Conservation (phyloP, 1,140 invertebrate species). For the Caerostris extrusa region DNA sequence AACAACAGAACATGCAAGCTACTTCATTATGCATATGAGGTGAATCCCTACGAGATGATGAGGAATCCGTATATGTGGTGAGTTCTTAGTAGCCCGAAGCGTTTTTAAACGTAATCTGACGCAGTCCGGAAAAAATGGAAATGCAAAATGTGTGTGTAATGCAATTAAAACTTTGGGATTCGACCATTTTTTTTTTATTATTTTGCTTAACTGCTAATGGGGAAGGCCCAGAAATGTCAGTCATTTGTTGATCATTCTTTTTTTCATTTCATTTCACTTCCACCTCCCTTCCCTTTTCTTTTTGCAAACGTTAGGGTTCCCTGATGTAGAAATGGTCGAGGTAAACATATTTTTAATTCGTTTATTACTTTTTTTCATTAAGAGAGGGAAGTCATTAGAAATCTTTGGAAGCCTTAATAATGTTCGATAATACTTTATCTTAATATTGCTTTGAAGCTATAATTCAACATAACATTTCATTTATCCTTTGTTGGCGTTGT, state of each 20-base stretch:
- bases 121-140: constrained; percentile 24
- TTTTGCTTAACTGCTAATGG: constrained; percentile 38
- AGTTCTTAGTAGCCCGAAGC: constrained; percentile 5
- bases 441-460: too few relatives aligned
- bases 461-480: too few relatives aligned
- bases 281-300: background rate
- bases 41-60: constrained; percentile 28
- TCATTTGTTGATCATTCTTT: constrained; percentile 23
- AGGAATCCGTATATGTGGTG: constrained; percentile 34
- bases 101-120: constrained; percentile 33
- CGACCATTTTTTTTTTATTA: background rate
- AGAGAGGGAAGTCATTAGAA: background rate
- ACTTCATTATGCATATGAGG: constrained; percentile 52
- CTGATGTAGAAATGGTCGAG: background rate
- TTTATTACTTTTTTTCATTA: background rate
- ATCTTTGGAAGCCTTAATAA: background rate
- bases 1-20: background rate
- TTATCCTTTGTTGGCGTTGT: too few relatives aligned
- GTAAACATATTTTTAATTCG: background rate
- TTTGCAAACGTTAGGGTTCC: background rate
- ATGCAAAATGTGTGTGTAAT: constrained; percentile 41
- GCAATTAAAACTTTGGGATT: constrained; percentile 46
- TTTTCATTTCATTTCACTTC: background rate
- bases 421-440: background rate
- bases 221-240: constrained; percentile 22